Evolutionary conservation across 2,888 invertebrate species (phyloP).

Genomic region (Zhengitettix transpicula): DNA sequence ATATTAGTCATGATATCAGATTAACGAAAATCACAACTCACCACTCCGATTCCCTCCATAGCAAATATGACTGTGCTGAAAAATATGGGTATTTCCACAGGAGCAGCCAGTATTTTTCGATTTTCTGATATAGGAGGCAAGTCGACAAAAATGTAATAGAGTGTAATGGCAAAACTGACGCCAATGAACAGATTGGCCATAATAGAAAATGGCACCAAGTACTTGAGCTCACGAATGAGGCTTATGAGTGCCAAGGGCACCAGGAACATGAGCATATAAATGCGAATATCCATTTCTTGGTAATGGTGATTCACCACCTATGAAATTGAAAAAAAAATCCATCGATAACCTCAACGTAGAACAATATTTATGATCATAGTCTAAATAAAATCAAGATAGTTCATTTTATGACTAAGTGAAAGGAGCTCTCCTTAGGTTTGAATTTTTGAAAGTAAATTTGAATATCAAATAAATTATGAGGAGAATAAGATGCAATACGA

Average conservation of each 20-base stretch:
- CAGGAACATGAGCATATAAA: constrained; percentile 15
- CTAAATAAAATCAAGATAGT: too few species aligned
- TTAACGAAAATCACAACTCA: constrained; percentile 16
- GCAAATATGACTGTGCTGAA: constrained; percentile 85
- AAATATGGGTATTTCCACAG: constrained; percentile 30
- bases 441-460: too few species aligned
- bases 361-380: too few species aligned
- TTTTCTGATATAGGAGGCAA: not conserved
- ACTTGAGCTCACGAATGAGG: constrained; percentile 25
- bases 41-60: constrained; percentile 90
- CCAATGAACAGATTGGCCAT: constrained; percentile 33
- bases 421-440: too few species aligned
- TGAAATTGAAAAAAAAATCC: not conserved
- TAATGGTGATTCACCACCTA: constrained; percentile 3
- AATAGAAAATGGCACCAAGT: constrained; percentile 32
- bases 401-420: too few species aligned
- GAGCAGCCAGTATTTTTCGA: constrained; percentile 16
- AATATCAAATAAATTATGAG: too few species aligned
- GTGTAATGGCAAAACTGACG: constrained; percentile 30
- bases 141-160: constrained; percentile 27
- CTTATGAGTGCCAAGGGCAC: constrained; percentile 19
- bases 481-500: too few species aligned
- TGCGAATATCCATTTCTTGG: constrained; percentile 25
- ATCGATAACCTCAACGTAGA: too few species aligned
- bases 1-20: too few species aligned